A percentile compares a stretch with the other conserved stretches of the same genome.
These are phyloP conservation scores for Sphenodon punctatus DNA, from an alignment of 2,797 vertebrate species.

Conservation along the genomic window DNA sequence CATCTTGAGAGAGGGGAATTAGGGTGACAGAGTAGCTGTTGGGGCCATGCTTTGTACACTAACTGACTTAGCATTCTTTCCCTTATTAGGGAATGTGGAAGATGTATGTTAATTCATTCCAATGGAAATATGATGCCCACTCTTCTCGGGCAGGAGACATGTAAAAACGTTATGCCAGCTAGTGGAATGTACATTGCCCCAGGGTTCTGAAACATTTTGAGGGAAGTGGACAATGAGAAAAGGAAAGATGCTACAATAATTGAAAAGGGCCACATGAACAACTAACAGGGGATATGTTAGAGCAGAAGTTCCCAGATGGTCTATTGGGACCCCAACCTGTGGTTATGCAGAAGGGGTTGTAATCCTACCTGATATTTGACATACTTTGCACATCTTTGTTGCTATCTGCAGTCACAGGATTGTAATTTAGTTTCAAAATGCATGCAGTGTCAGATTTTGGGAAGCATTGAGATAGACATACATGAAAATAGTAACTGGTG, in stretches of 20 bases:
- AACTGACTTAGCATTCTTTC: slow-evolving; percentile 62
- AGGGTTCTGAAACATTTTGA: slow-evolving; percentile 1
- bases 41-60: slow-evolving; percentile 32
- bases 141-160: slow-evolving; percentile 8
- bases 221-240: slow-evolving; percentile 12
- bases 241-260: slow-evolving; percentile 25
- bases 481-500: too few relatives aligned
- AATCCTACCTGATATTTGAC: too few relatives aligned
- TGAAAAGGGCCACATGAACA: slow-evolving; percentile 43
- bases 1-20: slow-evolving; percentile 46
- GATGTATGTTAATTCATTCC: slow-evolving; percentile 27
- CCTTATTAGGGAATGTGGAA: slow-evolving; percentile 54
- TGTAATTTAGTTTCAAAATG: too few relatives aligned
- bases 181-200: accelerated
- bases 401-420: too few relatives aligned
- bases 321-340: too few relatives aligned
- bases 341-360: too few relatives aligned
- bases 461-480: too few relatives aligned
- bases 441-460: too few relatives aligned
- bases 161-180: not conserved
- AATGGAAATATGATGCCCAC: slow-evolving; percentile 4
- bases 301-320: too few relatives aligned
- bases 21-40: slow-evolving; percentile 45
- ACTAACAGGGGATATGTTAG: too few relatives aligned
- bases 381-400: too few relatives aligned